Evolutionary conservation across 1,140 invertebrate genomes (phyloP).

Genomic region (Drosophila bipectinata): DNA sequence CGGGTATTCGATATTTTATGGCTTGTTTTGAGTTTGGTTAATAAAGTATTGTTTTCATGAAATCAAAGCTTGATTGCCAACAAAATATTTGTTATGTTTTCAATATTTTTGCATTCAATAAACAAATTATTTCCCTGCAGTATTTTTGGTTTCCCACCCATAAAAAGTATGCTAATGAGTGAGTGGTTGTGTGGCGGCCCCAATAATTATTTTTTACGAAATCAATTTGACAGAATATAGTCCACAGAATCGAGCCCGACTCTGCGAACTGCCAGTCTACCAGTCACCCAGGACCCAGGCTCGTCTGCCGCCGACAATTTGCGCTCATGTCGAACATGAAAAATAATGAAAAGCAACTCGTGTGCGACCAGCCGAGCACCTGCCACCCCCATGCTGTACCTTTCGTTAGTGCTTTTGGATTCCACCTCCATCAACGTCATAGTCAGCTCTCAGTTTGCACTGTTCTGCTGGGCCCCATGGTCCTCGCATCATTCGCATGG

Average conservation of each 20-base stretch:
- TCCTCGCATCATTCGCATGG: conserved; percentile 57
- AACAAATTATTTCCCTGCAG: not conserved
- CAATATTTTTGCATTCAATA: no score
- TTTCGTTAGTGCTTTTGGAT: not conserved
- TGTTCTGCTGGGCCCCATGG: not conserved
- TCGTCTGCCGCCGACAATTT: conserved; percentile 57
- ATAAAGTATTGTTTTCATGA: no score
- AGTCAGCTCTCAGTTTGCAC: conserved; percentile 15
- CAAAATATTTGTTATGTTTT: no score
- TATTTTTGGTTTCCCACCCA: not conserved
- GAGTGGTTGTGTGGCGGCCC: not conserved
- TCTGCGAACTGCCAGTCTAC: not conserved
- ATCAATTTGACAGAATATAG: conserved; percentile 4
- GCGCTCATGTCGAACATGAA: conserved; percentile 75
- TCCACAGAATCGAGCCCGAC: not conserved
- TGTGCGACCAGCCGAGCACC: conserved; percentile 53
- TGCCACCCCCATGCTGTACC: conserved; percentile 2
- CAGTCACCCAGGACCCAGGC: not conserved
- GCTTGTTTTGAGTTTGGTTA: no score
- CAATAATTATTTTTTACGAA: not conserved
- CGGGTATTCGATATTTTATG: no score
- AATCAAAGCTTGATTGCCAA: no score
- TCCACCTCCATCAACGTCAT: conserved; percentile 21
- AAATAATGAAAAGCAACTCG: conserved; percentile 75
- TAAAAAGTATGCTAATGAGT: not conserved